Conservation (phyloP, 2,797 vertebrate genomes). For the Limnodromus scolopaceus region DNA sequence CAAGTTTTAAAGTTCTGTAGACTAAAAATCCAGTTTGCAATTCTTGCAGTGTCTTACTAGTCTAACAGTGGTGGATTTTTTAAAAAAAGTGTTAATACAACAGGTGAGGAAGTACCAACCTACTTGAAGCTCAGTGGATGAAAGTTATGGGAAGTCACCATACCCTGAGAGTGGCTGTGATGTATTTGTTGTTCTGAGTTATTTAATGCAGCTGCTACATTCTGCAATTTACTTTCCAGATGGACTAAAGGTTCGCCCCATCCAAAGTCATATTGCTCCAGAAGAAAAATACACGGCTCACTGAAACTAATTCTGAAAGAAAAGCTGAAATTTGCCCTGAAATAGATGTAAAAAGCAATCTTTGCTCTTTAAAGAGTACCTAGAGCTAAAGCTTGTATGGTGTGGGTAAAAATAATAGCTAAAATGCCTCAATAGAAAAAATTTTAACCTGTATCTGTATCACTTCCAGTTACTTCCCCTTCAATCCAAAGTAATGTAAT, state of each 20-base stretch:
- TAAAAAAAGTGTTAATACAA: fast-evolving
- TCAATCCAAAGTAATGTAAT: background rate
- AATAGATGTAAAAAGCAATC: background rate
- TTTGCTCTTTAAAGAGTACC: background rate
- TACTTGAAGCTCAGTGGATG: background rate
- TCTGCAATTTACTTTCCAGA: background rate
- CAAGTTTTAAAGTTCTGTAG: background rate
- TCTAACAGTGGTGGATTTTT: fast-evolving
- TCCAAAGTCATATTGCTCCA: background rate
- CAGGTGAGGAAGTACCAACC: background rate
- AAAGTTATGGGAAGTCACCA: background rate
- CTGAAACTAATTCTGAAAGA: background rate
- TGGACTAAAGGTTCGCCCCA: background rate
- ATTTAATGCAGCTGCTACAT: background rate
- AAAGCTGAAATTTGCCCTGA: background rate
- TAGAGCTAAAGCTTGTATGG: background rate
- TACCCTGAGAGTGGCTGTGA: background rate
- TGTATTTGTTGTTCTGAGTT: background rate
- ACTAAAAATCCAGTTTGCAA: background rate
- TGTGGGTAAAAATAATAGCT: background rate
- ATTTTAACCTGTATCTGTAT: background rate
- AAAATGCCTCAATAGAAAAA: background rate
- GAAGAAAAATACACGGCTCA: background rate
- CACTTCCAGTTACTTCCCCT: background rate
- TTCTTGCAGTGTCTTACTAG: background rate